A percentile compares a stretch with the other conserved stretches of the same genome.
These are phyloP conservation scores for Ormyrus labotus DNA, from an alignment of 2,888 invertebrate species.

Conservation along the genomic window DNA sequence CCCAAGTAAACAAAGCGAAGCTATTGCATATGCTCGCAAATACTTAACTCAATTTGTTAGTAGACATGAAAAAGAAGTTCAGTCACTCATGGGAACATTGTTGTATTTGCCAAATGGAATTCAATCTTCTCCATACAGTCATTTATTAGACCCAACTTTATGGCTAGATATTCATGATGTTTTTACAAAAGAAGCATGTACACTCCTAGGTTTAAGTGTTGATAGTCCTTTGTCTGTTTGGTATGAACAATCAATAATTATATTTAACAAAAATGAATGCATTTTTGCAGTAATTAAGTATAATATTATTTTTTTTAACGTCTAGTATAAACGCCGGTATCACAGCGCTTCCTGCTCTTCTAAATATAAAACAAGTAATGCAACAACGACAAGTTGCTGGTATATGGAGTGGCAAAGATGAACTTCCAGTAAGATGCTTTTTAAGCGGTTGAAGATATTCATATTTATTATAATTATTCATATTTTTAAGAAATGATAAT, in stretches of 20 bases:
- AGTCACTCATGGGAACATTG: conserved; percentile 90
- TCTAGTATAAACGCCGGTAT: conserved; percentile 92
- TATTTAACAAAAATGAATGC: background rate
- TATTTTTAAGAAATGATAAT: background rate
- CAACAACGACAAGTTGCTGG: conserved; percentile 91
- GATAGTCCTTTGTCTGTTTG: conserved; percentile 94
- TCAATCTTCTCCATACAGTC: conserved; percentile 86
- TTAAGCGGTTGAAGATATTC: background rate
- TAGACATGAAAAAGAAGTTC: conserved; percentile 89
- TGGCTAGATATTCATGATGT: conserved; percentile 90
- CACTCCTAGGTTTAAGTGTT: conserved; percentile 90
- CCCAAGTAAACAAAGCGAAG: conserved; percentile 85
- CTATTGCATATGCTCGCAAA: conserved; percentile 90
- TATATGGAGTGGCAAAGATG: conserved; percentile 96
- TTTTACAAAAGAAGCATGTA: conserved; percentile 95
- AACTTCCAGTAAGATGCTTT: conserved; percentile 86
- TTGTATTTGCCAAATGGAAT: conserved; percentile 88
- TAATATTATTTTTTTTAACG: conserved; percentile 56
- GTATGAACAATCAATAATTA: conserved; percentile 71
- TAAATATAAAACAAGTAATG: conserved; percentile 96
- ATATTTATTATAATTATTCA: conserved; percentile 18
- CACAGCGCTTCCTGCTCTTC: conserved; percentile 93
- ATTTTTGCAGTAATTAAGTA: background rate
- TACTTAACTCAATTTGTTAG: conserved; percentile 89
- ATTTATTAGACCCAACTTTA: conserved; percentile 84